phyloP scores from a whole-genome alignment of 37 sponge, comb jelly and placozoan genomes.

The Beroe forskalii region DNA sequence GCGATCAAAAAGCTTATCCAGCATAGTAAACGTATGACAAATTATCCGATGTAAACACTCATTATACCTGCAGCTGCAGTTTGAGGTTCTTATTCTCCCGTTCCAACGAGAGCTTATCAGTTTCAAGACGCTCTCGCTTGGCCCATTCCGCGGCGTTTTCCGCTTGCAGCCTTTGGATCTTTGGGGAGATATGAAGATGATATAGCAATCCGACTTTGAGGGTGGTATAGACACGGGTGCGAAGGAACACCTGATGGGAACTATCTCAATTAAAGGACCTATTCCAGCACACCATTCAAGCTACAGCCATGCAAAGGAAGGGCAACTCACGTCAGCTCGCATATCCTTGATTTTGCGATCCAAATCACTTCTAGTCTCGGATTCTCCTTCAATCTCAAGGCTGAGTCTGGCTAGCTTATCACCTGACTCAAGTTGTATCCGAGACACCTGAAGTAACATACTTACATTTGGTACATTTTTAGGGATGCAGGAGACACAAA shows the following conservation, averaged over 20 bases:
- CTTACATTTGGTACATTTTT: background rate
- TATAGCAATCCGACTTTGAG: slow-evolving; percentile 58
- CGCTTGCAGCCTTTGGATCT: slow-evolving; percentile 50
- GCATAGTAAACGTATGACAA: too few relatives aligned
- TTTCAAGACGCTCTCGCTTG: slow-evolving; percentile 37
- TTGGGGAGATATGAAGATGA: slow-evolving; percentile 53
- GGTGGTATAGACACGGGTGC: slow-evolving; percentile 34
- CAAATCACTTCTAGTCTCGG: background rate
- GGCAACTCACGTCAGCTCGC: slow-evolving; percentile 51
- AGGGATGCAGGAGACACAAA: too few relatives aligned
- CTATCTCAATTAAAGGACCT: background rate
- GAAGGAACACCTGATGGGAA: slow-evolving; percentile 28
- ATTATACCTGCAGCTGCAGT: slow-evolving; percentile 35
- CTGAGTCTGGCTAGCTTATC: slow-evolving; percentile 57
- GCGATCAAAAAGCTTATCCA: too few relatives aligned
- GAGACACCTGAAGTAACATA: slow-evolving; percentile 37
- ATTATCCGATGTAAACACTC: background rate
- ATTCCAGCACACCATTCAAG: slow-evolving; percentile 3
- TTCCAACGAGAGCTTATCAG: slow-evolving; percentile 16
- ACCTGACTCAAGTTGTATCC: slow-evolving; percentile 61
- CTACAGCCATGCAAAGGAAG: background rate
- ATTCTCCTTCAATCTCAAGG: slow-evolving; percentile 57
- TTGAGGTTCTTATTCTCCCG: slow-evolving; percentile 62
- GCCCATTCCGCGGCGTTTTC: slow-evolving; percentile 62
- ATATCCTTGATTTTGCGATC: slow-evolving; percentile 60